These are phyloP conservation scores for Hypselothyrea guttata DNA, from an alignment of 2,888 invertebrate genomes.

Conservation along the genomic window DNA sequence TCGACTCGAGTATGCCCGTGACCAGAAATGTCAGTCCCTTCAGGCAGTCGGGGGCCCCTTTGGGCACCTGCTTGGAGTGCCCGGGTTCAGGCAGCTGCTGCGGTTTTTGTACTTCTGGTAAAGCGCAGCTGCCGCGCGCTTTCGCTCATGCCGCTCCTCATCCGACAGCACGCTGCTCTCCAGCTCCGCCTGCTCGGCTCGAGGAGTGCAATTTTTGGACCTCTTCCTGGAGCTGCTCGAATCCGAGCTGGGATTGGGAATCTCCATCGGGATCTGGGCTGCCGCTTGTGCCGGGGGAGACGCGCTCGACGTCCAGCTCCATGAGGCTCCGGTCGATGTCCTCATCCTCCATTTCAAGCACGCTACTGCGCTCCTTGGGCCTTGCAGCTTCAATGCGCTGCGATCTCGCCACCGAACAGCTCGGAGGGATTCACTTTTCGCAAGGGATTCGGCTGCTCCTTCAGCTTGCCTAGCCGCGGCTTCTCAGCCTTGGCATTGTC, in stretches of 20 bases:
- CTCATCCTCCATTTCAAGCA: constrained; percentile 83
- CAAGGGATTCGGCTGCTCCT: constrained; percentile 49
- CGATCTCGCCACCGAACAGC: constrained; percentile 86
- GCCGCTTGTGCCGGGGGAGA: too few species aligned
- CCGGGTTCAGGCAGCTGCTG: constrained; percentile 91
- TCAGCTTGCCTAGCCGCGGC: constrained; percentile 67
- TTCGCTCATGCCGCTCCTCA: constrained; percentile 88
- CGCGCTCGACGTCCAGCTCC: constrained; percentile 74
- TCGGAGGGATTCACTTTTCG: constrained; percentile 83
- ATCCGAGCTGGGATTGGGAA: neutral
- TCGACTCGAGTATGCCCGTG: constrained; percentile 94
- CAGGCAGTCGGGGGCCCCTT: constrained; percentile 89
- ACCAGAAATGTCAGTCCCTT: constrained; percentile 88
- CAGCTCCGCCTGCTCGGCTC: constrained; percentile 59
- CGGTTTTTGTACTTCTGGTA: constrained; percentile 91
- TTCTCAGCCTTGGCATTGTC: constrained; percentile 49
- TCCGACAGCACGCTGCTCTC: constrained; percentile 82
- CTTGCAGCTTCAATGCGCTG: constrained; percentile 83
- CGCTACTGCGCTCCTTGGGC: constrained; percentile 65
- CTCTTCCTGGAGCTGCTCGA: constrained; percentile 25
- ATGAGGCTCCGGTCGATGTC: constrained; percentile 84
- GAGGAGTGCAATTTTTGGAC: constrained; percentile 38
- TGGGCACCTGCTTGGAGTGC: constrained; percentile 91
- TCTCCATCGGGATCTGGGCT: constrained; percentile 1
- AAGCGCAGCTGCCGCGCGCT: constrained; percentile 85